Evolutionary conservation across 2,797 vertebrate species (phyloP), one percentile per base, ranked within the genome.

Genomic region (Anguilla obscura): DNA sequence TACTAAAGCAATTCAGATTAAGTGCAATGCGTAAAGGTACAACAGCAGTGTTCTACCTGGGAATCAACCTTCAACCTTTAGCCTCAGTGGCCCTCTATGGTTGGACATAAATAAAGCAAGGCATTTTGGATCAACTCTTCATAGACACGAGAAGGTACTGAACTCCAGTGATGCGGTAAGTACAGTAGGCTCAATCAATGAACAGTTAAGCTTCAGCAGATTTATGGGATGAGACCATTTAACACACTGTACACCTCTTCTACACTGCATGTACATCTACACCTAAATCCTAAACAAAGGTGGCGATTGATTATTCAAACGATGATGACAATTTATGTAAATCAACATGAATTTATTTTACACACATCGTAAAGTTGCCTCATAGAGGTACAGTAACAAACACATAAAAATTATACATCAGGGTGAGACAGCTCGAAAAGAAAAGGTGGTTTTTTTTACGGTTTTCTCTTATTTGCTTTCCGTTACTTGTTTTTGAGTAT

Each of bases 401-500:
- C 82, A 88, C 89, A 88, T 74, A 90, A 88, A 90, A 85, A 90
- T 89, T 90, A 91, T 88, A 88, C 33, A 54, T 60, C 86, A 54
- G 88, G 87, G 87, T 87, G 63, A 85, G 84, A 84, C 86, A 66
- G 69, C 60, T 89, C 89, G 71, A 88, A 90, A 91, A 90, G 90
- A 93, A 93, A 93, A 21, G 60, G 91, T 48, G 40, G 12, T 60
- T 88, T 45, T 88, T 45, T 63, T 76, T 54, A 83, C 71, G 54
- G n/a, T 48, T 33, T 82, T 86, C 86, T 93, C 93, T 95, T 95
- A 91, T 24, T 21, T 94, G 93, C 90, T 94, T 95, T 69, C 63
- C 0, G 85, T 89, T 86, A 94, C 79, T 82, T 93, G 91, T 91
- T 95, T 96, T 96, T 94, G 94, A 95, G 94, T 96, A 96, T 96